These are phyloP conservation scores for Merodon equestris DNA, from an alignment of 2,888 invertebrate species.

Conservation along the genomic window DNA sequence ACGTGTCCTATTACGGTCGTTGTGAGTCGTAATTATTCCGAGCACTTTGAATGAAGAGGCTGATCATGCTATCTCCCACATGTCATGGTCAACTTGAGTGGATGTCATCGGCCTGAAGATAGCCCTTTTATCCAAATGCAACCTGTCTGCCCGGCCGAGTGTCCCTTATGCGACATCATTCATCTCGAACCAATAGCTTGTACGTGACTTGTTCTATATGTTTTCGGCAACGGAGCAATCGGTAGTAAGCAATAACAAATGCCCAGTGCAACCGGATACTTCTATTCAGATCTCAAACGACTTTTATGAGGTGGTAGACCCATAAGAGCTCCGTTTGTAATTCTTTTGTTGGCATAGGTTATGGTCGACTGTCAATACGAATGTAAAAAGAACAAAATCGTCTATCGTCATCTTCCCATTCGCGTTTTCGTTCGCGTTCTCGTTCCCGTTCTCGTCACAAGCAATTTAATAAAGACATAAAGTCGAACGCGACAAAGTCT, in stretches of 20 bases:
- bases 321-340: slow-evolving; percentile 38
- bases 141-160: slow-evolving; percentile 50
- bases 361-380: slow-evolving; percentile 46
- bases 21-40: slow-evolving; percentile 53
- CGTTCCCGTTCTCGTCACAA: slow-evolving; percentile 48
- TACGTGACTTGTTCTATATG: slow-evolving; percentile 60
- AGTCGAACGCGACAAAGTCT: slow-evolving; percentile 29
- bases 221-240: slow-evolving; percentile 57
- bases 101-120: slow-evolving; percentile 62
- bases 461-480: slow-evolving; percentile 68
- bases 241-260: slow-evolving; percentile 56
- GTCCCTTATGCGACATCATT: slow-evolving; percentile 43
- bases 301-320: slow-evolving; percentile 53
- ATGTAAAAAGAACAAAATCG: slow-evolving; percentile 22
- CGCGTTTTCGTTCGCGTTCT: no score
- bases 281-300: slow-evolving; percentile 61
- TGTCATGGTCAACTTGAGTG: slow-evolving; percentile 54
- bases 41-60: slow-evolving; percentile 30
- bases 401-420: slow-evolving; percentile 34
- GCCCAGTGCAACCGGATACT: slow-evolving; percentile 66
- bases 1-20: slow-evolving; percentile 58
- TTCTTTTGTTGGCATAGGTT: slow-evolving; percentile 66
- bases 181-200: slow-evolving; percentile 45
- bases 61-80: slow-evolving; percentile 36
- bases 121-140: slow-evolving; percentile 37